Evolutionary conservation across 2,113 vertebrate species (phyloP).

Genomic region (Rhinopomastus cyanomelas): DNA sequence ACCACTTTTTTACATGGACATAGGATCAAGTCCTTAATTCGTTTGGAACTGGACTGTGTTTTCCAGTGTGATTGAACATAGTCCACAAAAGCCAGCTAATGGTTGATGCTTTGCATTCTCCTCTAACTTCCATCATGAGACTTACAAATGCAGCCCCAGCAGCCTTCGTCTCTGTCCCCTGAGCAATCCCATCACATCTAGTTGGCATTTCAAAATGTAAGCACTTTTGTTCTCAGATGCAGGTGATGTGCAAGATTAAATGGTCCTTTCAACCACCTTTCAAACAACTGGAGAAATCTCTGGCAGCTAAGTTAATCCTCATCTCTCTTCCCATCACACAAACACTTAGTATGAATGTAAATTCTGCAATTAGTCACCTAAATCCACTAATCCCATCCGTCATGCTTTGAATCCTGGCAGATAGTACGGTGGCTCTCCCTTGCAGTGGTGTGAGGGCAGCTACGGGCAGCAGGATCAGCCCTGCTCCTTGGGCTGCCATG

Average conservation of each 20-base stretch:
- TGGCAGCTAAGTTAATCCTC: conserved; percentile 52
- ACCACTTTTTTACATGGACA: not conserved
- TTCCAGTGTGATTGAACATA: not conserved
- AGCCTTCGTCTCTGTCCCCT: not conserved
- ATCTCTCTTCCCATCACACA: not conserved
- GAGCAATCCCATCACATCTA: not conserved
- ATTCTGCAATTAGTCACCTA: conserved; percentile 47
- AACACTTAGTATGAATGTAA: conserved; percentile 18
- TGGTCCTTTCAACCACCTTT: conserved; percentile 15
- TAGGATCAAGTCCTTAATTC: not conserved
- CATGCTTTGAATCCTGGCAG: not conserved
- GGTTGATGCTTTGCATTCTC: not conserved
- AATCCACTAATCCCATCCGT: conserved; percentile 25
- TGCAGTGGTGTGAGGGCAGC: conserved; percentile 26
- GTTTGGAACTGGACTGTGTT: not conserved
- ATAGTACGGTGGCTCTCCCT: conserved; percentile 3
- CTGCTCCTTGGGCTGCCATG: rapidly evolving
- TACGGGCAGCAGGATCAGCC: not conserved
- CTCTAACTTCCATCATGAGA: not conserved
- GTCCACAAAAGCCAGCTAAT: not conserved
- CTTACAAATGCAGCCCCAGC: not conserved
- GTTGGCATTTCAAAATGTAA: not conserved
- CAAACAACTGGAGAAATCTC: conserved; percentile 47
- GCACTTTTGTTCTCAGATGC: conserved; percentile 21
- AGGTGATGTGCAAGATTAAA: conserved; percentile 38